Evolutionary conservation across 2,113 vertebrate genomes (phyloP), one percentile per base, ranked within the genome.

Genomic region (Psophia crepitans): DNA sequence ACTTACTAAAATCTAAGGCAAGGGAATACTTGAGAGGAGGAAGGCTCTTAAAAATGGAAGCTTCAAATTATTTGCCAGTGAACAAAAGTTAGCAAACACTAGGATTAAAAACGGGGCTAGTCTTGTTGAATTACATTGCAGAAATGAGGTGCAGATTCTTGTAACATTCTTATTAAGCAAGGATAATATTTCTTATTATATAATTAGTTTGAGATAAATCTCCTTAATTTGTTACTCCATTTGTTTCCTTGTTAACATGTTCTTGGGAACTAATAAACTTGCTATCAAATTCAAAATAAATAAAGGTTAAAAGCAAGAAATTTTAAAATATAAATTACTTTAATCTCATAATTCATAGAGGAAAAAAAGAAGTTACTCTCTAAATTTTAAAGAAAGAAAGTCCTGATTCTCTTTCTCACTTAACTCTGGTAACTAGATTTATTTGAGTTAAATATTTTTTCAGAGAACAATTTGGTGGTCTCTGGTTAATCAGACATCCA

Each of bases 291-390:
- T 88, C 35, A 95, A 97, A 97, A 95, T 41, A 96, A 83, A 90
- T n/a, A 96, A 96, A 95, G 60, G 37, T 90, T 94, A 97, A 97
- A 95, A 63, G 13, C 21, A 97, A 89, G 87, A 95, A 96, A 46
- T 56, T 16, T 76, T 33, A 91, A 93, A 93, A 22, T 86, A 95
- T 86, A 97, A 96, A 97, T 96, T 95, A 80, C 26, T 91, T 93
- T 84, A 81, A 64, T 54, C 58, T 93, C 63, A 82, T 56, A 58
- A 80, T 87, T 87, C 24, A 54, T 9, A 13, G 11, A 16, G 43
- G 41, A 15, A 4, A 4, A 43, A 43, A 46, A 60, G 41, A 58
- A 2, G 3, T 76, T 49, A 24, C 8, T 91, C 22, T 73, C 22
- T 51, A 46, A 14, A 46, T 24, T 82, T 18, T 30, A 54, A 22